A percentile compares a stretch with the other conserved stretches of the same genome.
phyloP scores from a whole-genome alignment of 2,888 invertebrate species.

The Sarcophaga rosellei region DNA sequence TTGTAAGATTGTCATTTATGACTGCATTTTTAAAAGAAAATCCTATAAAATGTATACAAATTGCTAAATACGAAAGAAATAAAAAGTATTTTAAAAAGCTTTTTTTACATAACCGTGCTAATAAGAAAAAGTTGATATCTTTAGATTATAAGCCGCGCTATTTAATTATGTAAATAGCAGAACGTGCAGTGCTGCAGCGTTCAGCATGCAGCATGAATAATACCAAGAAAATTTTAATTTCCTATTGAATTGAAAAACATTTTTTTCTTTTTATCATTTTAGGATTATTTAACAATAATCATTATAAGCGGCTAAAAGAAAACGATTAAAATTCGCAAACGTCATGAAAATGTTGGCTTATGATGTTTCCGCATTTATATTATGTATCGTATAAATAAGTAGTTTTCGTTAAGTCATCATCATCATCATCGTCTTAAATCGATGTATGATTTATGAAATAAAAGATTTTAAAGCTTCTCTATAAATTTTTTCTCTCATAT shows the following conservation, averaged over 20 bases:
- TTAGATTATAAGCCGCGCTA: background rate
- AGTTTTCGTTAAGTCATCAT: conserved; percentile 61
- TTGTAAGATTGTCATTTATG: background rate
- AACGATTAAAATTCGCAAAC: conserved; percentile 35
- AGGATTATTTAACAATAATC: background rate
- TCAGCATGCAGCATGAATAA: background rate
- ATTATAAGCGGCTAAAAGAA: conserved; percentile 13
- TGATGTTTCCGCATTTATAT: conserved; percentile 63
- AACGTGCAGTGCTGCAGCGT: background rate
- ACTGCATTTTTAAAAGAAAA: background rate
- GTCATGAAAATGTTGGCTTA: conserved; percentile 16
- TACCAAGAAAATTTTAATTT: background rate
- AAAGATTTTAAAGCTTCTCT: too few species aligned
- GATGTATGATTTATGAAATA: conserved; percentile 52
- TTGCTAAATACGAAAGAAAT: background rate
- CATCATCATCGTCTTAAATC: background rate
- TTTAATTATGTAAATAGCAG: background rate
- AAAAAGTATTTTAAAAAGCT: background rate
- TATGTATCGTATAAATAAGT: conserved; percentile 34
- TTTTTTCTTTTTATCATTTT: background rate
- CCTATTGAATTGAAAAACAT: background rate
- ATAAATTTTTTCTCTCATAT: background rate
- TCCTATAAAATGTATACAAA: background rate
- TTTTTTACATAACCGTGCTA: background rate
- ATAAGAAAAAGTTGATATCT: background rate